Base-by-base conservation (phyloP, 2,888 invertebrate species). In the Leptinotarsa rubiginosa region DNA sequence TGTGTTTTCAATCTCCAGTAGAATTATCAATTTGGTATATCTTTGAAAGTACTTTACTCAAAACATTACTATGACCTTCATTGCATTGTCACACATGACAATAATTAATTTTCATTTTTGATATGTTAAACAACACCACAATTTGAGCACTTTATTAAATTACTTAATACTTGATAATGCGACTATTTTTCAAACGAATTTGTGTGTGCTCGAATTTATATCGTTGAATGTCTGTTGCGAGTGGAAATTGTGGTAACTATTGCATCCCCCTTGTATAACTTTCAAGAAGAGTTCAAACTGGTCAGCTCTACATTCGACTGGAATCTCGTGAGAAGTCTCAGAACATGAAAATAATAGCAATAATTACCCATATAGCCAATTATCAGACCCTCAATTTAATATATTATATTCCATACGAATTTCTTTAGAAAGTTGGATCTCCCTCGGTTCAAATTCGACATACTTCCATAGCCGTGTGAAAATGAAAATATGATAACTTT, bases 391-490 rank as follows among this genome's bases (percentile, higher is more conserved):
- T 41, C 62, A 62, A 62, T 62, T 62, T 41, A 12, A 13, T 62
- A 31, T 62, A 62, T 62, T 62, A 62, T 62, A 62, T 31, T 4
- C 62, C 31, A n/a, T 62, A 62, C 7, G 62, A 62, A 62, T 62
- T 62, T 62, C 62, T 62, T 62, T 62, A 62, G 62, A 62, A 62
- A 62, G 62, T 62, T 31, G 25, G 5, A 62, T 62, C 62, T 62
- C 62, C 62, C 62, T 41, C 41, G 62, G 31, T 62, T 25, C 62
- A 31, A 62, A 62, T 31, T 31, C 62, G 62, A 62, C 62, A 62
- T 25, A 62, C 62, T 62, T 62, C 62, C 7, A 56, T 20, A 56
- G 16, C n/a, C 62, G 62, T 62, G 62, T 62, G 62, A 62, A 62
- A 62, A 25, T 22, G 62, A 62, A 62, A 62, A 62, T 62, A 62